These are phyloP conservation scores for Umimayanthus kanabou DNA, from an alignment of 92 coral and sea anemone genomes.

Conservation along the genomic window DNA sequence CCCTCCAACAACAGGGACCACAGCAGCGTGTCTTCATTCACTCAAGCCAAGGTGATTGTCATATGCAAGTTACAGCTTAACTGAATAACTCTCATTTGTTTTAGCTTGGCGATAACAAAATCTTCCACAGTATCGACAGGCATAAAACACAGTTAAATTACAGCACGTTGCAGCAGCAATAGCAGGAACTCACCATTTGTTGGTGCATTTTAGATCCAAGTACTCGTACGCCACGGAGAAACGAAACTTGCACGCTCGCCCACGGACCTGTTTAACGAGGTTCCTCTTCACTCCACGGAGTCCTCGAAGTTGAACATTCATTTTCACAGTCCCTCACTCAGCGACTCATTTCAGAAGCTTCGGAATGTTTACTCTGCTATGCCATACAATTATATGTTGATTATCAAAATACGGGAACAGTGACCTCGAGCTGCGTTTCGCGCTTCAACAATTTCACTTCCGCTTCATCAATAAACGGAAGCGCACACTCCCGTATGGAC, in stretches of 20 bases:
- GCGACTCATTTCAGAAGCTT: background rate
- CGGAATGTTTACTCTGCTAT: background rate
- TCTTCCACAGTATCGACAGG: too few species aligned
- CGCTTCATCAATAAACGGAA: slow-evolving; percentile 12
- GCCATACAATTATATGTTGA: background rate
- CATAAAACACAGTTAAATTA: too few species aligned
- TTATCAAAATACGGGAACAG: background rate
- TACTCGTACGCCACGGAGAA: slow-evolving; percentile 93
- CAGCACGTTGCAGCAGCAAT: too few species aligned
- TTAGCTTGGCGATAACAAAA: background rate
- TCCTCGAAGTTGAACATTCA: slow-evolving; percentile 52
- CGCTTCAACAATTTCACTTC: slow-evolving; percentile 28
- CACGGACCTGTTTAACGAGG: slow-evolving; percentile 73
- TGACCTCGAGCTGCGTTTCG: background rate
- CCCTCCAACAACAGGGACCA: too few species aligned
- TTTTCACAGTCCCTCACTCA: slow-evolving; percentile 2
- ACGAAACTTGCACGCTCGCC: slow-evolving; percentile 91
- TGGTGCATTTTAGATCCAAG: slow-evolving; percentile 72
- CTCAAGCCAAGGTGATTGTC: too few species aligned
- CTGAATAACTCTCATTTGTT: background rate
- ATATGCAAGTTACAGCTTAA: background rate
- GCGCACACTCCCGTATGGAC: slow-evolving; percentile 38
- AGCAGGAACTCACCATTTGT: slow-evolving; percentile 59
- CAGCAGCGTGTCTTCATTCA: background rate
- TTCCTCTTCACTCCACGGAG: slow-evolving; percentile 71